phyloP scores from a whole-genome alignment of 2,113 vertebrate species.

The Cyphomyrus discorhynchus region DNA sequence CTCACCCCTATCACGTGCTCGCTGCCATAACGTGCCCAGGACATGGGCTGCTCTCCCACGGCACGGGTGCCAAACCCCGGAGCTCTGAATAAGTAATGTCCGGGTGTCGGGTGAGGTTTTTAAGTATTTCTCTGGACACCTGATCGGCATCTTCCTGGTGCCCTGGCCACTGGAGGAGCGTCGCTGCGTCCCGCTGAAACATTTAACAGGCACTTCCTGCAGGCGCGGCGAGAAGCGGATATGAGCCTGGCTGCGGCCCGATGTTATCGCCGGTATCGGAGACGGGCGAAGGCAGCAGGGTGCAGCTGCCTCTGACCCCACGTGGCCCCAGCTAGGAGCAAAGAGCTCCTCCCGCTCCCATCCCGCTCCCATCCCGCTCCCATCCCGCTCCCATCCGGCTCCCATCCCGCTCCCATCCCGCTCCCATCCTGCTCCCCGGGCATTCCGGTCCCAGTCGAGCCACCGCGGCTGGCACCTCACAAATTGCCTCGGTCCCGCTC shows the following conservation, averaged over 20 bases:
- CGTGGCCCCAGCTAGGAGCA: neutral
- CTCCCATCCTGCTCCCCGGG: neutral
- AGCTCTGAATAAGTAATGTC: constrained; percentile 72
- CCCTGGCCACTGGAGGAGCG: constrained; percentile 27
- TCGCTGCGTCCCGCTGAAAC: constrained; percentile 41
- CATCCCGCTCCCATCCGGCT: neutral
- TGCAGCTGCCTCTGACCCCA: constrained; percentile 43
- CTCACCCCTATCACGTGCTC: constrained; percentile 34
- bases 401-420: neutral
- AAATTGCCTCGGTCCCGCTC: neutral
- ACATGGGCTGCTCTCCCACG: constrained; percentile 40
- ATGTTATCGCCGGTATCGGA: constrained; percentile 19
- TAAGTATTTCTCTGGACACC: constrained; percentile 41
- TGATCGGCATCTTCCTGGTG: constrained; percentile 43
- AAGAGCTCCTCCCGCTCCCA: neutral
- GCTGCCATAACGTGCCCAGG: constrained; percentile 43
- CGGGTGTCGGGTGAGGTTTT: constrained; percentile 58
- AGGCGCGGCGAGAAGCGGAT: neutral
- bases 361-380: neutral
- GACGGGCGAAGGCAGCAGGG: constrained; percentile 8
- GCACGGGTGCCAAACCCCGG: constrained; percentile 40
- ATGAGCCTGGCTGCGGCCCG: neutral
- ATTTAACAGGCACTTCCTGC: constrained; percentile 42
- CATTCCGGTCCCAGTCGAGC: neutral
- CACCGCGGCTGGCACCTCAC: neutral